Evolutionary conservation across 2,888 invertebrate species (phyloP).

Genomic region (Seira musarum): DNA sequence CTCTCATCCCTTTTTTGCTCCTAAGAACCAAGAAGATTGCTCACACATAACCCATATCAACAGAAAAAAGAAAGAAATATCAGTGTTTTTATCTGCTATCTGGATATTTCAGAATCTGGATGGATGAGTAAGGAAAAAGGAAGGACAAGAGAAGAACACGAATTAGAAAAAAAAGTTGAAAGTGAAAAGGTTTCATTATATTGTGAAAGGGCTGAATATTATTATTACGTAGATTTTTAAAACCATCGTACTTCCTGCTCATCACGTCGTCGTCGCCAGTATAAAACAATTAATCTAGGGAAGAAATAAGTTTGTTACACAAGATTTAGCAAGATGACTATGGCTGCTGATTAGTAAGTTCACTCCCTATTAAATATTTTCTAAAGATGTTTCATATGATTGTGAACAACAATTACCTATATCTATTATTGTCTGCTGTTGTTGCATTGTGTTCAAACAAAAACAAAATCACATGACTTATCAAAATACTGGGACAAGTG

Average conservation of each 20-base stretch:
- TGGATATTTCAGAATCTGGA: conserved; percentile 35
- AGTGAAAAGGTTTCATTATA: conserved; percentile 3
- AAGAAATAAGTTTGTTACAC: background rate
- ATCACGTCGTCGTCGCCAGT: background rate
- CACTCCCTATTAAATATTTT: background rate
- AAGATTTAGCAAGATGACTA: conserved; percentile 58
- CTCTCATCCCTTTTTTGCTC: background rate
- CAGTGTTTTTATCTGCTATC: conserved; percentile 5
- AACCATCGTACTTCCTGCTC: background rate
- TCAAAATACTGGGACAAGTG: background rate
- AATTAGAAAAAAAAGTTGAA: background rate
- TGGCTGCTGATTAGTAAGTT: conserved; percentile 69
- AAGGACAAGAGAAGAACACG: background rate
- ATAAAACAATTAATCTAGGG: background rate
- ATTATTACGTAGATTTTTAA: background rate
- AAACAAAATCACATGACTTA: background rate
- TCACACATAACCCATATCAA: background rate
- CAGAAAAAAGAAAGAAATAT: conserved; percentile 2
- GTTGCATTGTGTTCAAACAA: too few relatives aligned
- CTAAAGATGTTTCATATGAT: background rate
- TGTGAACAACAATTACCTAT: too few relatives aligned
- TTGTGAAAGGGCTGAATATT: background rate
- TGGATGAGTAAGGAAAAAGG: conserved; percentile 36
- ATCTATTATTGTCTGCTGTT: too few relatives aligned
- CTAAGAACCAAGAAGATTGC: background rate